Percentiles rank a stretch among this genome's conserved stretches.
Conservation (phyloP, 2,888 invertebrate genomes). For the Megastigmus dorsalis region DNA sequence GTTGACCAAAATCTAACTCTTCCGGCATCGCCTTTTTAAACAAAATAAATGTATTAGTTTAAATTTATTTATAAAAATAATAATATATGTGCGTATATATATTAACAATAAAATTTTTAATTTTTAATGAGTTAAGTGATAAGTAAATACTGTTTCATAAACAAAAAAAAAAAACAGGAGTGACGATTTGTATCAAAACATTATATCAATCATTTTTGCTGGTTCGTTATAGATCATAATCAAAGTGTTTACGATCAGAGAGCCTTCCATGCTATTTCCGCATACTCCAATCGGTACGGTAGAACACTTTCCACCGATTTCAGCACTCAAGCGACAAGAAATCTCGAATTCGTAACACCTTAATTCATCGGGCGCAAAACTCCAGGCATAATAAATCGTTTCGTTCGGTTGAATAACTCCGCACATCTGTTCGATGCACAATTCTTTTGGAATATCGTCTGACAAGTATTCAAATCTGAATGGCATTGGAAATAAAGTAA, state of each 20-base stretch:
- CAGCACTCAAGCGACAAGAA: slow-evolving; percentile 50
- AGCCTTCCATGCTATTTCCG: slow-evolving; percentile 54
- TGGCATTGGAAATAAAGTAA: not conserved
- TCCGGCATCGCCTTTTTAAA: slow-evolving; percentile 71
- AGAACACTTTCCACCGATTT: slow-evolving; percentile 4
- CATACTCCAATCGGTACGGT: slow-evolving; percentile 42
- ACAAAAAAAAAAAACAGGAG: too few species aligned
- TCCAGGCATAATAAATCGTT: slow-evolving; percentile 59
- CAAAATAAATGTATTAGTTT: not conserved
- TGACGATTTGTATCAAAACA: slow-evolving; percentile 9
- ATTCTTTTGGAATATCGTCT: slow-evolving; percentile 53
- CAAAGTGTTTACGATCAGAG: slow-evolving; percentile 44
- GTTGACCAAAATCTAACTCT: slow-evolving; percentile 67
- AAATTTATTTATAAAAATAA: not conserved
- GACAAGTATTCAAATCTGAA: slow-evolving; percentile 57
- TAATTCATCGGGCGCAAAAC: slow-evolving; percentile 57
- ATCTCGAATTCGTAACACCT: slow-evolving; percentile 58
- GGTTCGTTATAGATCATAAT: too few species aligned
- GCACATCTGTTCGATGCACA: slow-evolving; percentile 47
- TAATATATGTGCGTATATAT: not conserved
- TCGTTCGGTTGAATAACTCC: slow-evolving; percentile 62
- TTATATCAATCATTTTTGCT: slow-evolving; percentile 6
- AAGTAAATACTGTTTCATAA: not conserved
- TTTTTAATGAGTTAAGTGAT: not conserved
- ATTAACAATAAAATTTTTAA: too few species aligned